Base-by-base conservation (phyloP, 2,113 vertebrate genomes). In the Centropus bengalensis region DNA sequence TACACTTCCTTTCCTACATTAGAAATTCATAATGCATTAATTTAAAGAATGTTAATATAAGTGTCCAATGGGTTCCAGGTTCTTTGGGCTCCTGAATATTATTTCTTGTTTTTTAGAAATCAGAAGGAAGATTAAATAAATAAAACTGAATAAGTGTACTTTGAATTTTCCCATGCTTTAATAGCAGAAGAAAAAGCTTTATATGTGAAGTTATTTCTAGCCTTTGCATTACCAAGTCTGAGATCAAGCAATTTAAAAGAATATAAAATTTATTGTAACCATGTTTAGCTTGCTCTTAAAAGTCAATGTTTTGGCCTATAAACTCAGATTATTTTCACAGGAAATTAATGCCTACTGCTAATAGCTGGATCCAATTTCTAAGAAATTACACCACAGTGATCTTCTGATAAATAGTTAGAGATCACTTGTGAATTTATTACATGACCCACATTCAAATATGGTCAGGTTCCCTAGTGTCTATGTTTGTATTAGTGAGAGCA, bases 261-360 rank as follows among this genome's bases (percentile, higher is more conserved):
- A 86, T 44, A 83, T 77, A 81, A 89, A 81, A 54, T 78, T 75
- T 81, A 86, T 91, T 91, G 21, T 36, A 95, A 93, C 23, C 56
- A 68, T 9, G 8, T 86, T 94, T 69, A 1, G 0, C 17, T 59
- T 75, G 38, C 56, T 83, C 52, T 64, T 86, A 49, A 91, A 85
- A 36, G 2, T 0, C 32, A 75, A 21, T 2, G 36, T 86, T 93
- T 91, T 93, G 67, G 22, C 42, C 60, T 89, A 63, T 51, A 86
- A 92, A 22, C 23, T 56, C 18, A 85, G 30, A 36, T 77, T 24
- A 75, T 86, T 87, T 94, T 81, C 5, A 5, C 60, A 49, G 28
- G 56, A 89, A 94, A 81, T 86, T 77, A 78, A 44, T 88, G 33
- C 10, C 59, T 70, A 23, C 51, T 92, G 45, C 42, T 94, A 89